Evolutionary conservation across 2,888 invertebrate species (phyloP), one percentile per base, ranked within the genome.

Genomic region (Aplocera efformata): DNA sequence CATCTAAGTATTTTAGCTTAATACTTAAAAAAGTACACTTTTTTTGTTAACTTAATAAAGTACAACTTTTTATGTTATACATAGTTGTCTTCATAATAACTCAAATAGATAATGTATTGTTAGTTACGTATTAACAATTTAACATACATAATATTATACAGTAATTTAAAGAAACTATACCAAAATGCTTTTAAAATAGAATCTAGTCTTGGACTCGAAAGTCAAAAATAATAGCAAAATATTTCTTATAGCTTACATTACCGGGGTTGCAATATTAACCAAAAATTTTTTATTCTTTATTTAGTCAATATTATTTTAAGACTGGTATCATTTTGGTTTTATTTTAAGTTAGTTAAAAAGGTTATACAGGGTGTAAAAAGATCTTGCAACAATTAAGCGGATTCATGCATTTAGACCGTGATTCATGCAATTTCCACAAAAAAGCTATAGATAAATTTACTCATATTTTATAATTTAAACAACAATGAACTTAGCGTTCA

Each of bases 271-370:
- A 45, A 45, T 45, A 25, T 36, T 10, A 32, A 41, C 45, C 45
- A 45, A 45, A 45, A 30, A 41, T 33, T 27, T 25, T 25, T 46
- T 52, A 36, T 39, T 50, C 42, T 43, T 40, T 50, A 61, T 43
- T 40, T 50, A 61, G 51, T 63, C 57, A 63, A 45, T 47, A 27
- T 33, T 60, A 50, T 53, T 55, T 62, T 66, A 68, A 64, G 64
- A 67, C 64, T 66, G 62, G 60, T 56, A 58, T 56, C 43, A 53
- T 48, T 55, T 41, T 50, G 33, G 35, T 52, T 50, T 46, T 42
- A 42, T 50, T 40, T 54, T 43, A 37, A 33, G 38, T 10, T 37
- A 48, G 32, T 40, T 25, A 41, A 46, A 6, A 7, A 1, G 32
- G 31, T 30, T 17, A 5, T 17, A 17, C 13, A 17, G 13, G 3